phyloP scores from a whole-genome alignment of 2,888 invertebrate species.

The Parochlus steinenii region DNA sequence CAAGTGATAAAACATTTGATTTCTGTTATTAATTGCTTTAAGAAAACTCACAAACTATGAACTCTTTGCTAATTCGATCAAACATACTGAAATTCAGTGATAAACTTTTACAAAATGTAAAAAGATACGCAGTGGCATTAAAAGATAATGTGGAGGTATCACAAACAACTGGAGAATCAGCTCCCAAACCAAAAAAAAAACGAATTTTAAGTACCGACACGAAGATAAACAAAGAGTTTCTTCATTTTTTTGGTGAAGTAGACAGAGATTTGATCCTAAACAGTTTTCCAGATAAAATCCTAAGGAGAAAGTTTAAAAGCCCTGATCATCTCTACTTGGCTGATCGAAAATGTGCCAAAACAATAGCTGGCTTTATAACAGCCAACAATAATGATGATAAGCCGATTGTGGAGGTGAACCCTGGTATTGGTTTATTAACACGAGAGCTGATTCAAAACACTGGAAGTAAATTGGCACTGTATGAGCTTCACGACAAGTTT shows the following conservation, averaged over 20 bases:
- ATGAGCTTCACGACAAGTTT: slow-evolving; percentile 39
- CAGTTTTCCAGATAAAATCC: slow-evolving; percentile 22
- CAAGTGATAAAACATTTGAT: too few species aligned
- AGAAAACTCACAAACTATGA: too few species aligned
- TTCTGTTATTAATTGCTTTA: too few species aligned
- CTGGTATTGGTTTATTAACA: slow-evolving; percentile 49
- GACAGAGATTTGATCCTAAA: neutral
- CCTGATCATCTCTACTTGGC: slow-evolving; percentile 22
- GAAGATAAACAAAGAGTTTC: neutral
- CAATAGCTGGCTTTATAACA: slow-evolving; percentile 19
- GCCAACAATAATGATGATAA: slow-evolving; percentile 19
- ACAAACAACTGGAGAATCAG: too few species aligned
- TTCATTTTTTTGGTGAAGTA: neutral
- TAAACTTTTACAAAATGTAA: too few species aligned
- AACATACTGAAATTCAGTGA: too few species aligned
- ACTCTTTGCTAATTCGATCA: too few species aligned
- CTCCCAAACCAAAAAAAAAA: too few species aligned
- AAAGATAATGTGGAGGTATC: too few species aligned
- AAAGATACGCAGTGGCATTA: too few species aligned
- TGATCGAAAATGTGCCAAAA: slow-evolving; percentile 18
- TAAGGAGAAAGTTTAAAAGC: slow-evolving; percentile 22
- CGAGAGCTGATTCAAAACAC: slow-evolving; percentile 35
- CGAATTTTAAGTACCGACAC: too few species aligned
- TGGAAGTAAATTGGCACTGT: slow-evolving; percentile 36
- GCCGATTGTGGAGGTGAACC: slow-evolving; percentile 43